phyloP scores from a whole-genome alignment of 1,140 invertebrate species.

The Aphelenchoides besseyi region DNA sequence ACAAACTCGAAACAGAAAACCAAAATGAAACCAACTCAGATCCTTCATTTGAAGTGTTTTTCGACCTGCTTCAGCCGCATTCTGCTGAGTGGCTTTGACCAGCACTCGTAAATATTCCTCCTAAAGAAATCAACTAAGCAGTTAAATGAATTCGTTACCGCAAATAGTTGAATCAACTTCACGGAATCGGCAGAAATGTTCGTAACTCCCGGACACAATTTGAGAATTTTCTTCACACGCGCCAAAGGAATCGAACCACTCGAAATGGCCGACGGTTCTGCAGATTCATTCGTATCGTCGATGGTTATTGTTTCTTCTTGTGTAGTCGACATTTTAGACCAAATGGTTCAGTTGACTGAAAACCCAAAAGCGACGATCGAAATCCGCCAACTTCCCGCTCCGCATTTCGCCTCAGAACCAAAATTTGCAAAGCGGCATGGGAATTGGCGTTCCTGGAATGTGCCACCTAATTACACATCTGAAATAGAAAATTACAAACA shows the following conservation, averaged over 20 bases:
- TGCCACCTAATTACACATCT: no score
- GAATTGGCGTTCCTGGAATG: no score
- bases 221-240: conserved; percentile 6
- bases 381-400: neutral
- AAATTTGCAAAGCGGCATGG: no score
- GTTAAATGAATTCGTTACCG: conserved; percentile 8
- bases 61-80: conserved; percentile 5
- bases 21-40: neutral
- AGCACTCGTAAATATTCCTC: conserved; percentile 15
- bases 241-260: neutral
- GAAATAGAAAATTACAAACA: no score
- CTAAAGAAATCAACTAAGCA: conserved; percentile 4
- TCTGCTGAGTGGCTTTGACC: neutral
- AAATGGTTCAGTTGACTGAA: no score
- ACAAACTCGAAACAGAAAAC: neutral
- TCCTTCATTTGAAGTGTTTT: conserved; percentile 11
- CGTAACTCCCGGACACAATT: neutral
- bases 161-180: neutral
- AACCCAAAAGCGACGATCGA: neutral
- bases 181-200: conserved; percentile 12
- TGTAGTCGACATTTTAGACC: neutral
- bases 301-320: neutral
- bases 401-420: neutral
- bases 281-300: neutral
- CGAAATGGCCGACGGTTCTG: neutral